Evolutionary conservation across 1,140 invertebrate species (phyloP), one percentile per base, ranked within the genome.

Genomic region (Scaptomyza hsui): DNA sequence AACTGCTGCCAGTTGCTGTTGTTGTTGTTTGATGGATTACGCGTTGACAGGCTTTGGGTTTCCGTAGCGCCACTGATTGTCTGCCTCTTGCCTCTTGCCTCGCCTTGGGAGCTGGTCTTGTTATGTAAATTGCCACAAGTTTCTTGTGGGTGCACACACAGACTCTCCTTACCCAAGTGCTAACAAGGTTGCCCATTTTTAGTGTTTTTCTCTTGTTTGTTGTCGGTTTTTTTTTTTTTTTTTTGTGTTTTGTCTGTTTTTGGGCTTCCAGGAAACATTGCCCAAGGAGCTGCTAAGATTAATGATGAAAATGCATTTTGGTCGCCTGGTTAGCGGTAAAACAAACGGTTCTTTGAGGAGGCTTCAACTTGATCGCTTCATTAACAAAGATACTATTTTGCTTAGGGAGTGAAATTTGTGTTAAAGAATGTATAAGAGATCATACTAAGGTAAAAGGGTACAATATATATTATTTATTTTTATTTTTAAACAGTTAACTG

Each of bases 61-160:
- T 41, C 21, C 21, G 29, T 73, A 75, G 82, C 82, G 82, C 82
- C 81, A 86, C 82, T 88, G 81, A 88, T 86, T 86, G 81, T 88
- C 57, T 71, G 24, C 51, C 57, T 48, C 49, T 55, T 55, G 74
- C 69, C 73, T 77, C 86, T 77, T 81, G 77, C 41, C 55, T 55
- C 60, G 75, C 69, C 77, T 81, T 86, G 81, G 81, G 82, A 86
- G 81, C 81, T 88, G 82, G 75, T 83, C 82, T 88, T 88, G 78
- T 88, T 88, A 88, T 88, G 82, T 88, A 88, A 88, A 88, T 88
- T 55, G 73, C 67, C 53, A 42, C 59, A 41, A 73, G 63, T 12
- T 45, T 29, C 61, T 89, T 65, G 70, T 77, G 77, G 82, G 82
- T 88, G 82, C 74, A 86, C 70, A 71, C 76, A 48, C 39, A 13